Percentiles rank a stretch among this genome's conserved stretches.
phyloP scores from a whole-genome alignment of 1,140 invertebrate genomes.

The Dinothrombium tinctorium region DNA sequence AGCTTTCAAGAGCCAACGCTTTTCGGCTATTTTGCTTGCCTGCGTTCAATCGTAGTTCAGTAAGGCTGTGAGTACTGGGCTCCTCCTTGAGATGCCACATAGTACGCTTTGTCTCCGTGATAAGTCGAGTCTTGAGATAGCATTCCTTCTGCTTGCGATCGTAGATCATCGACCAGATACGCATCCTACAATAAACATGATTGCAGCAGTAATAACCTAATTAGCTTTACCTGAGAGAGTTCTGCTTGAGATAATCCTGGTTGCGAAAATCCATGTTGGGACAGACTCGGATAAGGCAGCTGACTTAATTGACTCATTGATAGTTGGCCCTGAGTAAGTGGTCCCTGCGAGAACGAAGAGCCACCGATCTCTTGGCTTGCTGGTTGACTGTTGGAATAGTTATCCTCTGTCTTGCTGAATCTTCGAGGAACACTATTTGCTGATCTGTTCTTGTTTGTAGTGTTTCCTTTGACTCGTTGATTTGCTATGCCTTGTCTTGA shows the following conservation, averaged over 20 bases:
- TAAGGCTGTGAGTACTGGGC: constrained; percentile 29
- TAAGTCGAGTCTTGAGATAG: constrained; percentile 85
- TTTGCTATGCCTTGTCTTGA: background rate
- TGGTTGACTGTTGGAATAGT: constrained; percentile 3
- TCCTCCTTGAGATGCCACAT: constrained; percentile 28
- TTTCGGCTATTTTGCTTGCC: too few species aligned
- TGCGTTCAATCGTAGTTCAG: too few species aligned
- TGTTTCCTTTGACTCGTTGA: background rate
- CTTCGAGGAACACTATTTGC: background rate
- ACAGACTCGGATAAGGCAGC: constrained; percentile 24
- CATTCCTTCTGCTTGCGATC: constrained; percentile 77
- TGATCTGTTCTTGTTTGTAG: background rate
- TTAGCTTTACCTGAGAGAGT: constrained; percentile 29
- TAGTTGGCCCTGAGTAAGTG: constrained; percentile 24
- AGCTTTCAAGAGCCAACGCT: too few species aligned
- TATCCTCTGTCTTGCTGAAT: background rate
- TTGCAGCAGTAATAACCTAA: too few species aligned
- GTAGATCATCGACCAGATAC: constrained; percentile 75
- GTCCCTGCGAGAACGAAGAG: constrained; percentile 25
- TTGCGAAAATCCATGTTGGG: constrained; percentile 24
- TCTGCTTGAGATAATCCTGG: constrained; percentile 28
- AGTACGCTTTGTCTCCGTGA: constrained; percentile 47
- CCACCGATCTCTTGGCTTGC: constrained; percentile 7
- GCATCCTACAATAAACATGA: too few species aligned
- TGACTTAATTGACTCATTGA: constrained; percentile 26